These are phyloP conservation scores for Caracal caracal DNA, from an alignment of 2,113 vertebrate genomes.

Conservation along the genomic window DNA sequence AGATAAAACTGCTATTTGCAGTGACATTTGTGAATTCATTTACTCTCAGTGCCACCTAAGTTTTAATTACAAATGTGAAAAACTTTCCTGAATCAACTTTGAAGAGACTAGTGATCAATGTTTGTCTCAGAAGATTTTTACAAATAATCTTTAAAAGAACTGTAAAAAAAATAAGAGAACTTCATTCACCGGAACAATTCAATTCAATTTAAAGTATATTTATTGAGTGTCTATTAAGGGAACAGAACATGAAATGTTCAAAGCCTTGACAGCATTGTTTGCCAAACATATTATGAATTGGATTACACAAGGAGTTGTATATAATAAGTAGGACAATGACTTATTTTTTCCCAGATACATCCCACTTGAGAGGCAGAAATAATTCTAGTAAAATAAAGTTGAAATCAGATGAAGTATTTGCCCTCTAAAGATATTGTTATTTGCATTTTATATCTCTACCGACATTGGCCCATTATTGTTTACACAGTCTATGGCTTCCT, in stretches of 20 bases:
- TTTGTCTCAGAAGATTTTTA: not conserved
- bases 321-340: not conserved
- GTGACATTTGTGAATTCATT: not conserved
- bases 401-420: not conserved
- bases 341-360: not conserved
- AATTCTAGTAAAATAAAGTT: not conserved
- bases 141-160: not conserved
- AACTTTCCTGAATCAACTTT: not conserved
- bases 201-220: not conserved
- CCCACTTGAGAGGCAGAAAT: not conserved
- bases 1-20: not conserved
- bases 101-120: not conserved
- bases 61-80: not conserved
- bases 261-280: not conserved
- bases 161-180: not conserved
- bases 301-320: not conserved
- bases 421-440: not conserved
- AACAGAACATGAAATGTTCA: not conserved
- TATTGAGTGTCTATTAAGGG: not conserved
- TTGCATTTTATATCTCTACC: not conserved
- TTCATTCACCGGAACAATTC: not conserved
- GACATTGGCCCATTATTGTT: not conserved
- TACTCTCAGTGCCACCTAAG: not conserved
- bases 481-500: not conserved
- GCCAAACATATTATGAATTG: not conserved